phyloP scores from a whole-genome alignment of 2,113 vertebrate species.

The Pampusana beccarii region DNA sequence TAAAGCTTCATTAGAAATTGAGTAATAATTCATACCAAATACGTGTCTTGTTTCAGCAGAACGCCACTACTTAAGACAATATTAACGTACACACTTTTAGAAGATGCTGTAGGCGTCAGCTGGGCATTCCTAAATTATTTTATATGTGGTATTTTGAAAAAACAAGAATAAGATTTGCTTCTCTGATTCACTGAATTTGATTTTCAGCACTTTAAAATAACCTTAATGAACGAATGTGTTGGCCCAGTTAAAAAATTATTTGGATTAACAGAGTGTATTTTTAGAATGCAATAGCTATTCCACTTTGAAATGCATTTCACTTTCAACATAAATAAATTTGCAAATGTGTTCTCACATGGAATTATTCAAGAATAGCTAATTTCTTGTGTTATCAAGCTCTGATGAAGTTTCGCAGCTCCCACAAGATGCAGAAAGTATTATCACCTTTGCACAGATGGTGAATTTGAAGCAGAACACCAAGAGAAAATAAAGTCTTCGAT shows the following conservation, averaged over 20 bases:
- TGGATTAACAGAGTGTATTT: neutral
- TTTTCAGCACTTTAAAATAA: neutral
- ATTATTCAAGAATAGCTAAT: neutral
- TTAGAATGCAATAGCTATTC: neutral
- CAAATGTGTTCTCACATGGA: neutral
- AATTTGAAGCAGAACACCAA: neutral
- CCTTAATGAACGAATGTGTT: neutral
- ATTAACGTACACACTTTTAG: neutral
- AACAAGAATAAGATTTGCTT: neutral
- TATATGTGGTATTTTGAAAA: neutral
- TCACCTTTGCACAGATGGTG: neutral
- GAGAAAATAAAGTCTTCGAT: neutral
- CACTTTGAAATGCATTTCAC: neutral
- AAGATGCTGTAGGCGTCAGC: neutral
- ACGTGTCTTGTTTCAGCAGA: neutral
- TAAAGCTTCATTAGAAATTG: neutral
- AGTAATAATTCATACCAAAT: neutral
- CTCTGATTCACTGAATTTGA: neutral
- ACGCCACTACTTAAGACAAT: neutral
- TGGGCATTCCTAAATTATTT: neutral
- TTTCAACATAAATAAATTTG: neutral
- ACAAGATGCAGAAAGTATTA: neutral
- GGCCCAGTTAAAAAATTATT: neutral
- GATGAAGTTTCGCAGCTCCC: neutral
- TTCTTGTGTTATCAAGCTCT: neutral